A percentile compares a stretch with the other conserved stretches of the same genome.
Conservation (phyloP, 2,888 invertebrate species). For the Heliconius sara region DNA sequence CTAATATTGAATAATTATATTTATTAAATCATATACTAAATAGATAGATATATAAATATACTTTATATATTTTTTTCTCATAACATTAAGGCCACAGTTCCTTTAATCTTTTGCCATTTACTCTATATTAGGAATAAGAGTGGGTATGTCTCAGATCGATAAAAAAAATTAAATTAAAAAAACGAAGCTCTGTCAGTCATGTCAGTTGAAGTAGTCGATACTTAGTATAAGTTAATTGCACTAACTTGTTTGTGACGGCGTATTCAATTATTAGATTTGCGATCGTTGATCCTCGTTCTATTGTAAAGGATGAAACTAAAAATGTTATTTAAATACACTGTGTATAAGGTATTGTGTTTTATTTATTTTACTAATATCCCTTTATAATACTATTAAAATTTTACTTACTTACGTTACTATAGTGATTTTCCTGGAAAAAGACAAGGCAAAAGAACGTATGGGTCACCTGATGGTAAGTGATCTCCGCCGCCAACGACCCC, state of each 20-base stretch:
- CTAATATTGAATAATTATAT: slow-evolving; percentile 16
- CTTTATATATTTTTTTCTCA: slow-evolving; percentile 24
- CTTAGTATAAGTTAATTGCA: slow-evolving; percentile 42
- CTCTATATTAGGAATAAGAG: slow-evolving; percentile 19
- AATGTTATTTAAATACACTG: slow-evolving; percentile 57
- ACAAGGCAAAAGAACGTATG: no score
- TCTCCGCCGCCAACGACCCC: no score
- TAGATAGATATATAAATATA: slow-evolving; percentile 26
- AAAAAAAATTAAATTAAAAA: not conserved
- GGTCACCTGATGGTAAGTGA: no score
- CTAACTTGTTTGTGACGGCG: slow-evolving; percentile 36
- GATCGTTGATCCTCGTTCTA: slow-evolving; percentile 54
- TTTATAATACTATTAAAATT: not conserved
- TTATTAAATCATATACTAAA: slow-evolving; percentile 23
- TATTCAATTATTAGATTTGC: slow-evolving; percentile 50
- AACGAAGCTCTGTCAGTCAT: slow-evolving; percentile 14
- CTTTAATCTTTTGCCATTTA: slow-evolving; percentile 36
- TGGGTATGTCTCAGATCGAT: slow-evolving; percentile 17
- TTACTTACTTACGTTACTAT: no score
- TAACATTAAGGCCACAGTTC: slow-evolving; percentile 36
- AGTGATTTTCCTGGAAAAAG: no score
- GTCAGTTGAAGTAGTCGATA: slow-evolving; percentile 22
- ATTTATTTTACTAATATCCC: slow-evolving; percentile 20
- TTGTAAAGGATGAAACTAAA: slow-evolving; percentile 56
- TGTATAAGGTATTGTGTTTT: slow-evolving; percentile 45